phyloP scores from a whole-genome alignment of 1,140 invertebrate species.

The Hetaerina americana region DNA sequence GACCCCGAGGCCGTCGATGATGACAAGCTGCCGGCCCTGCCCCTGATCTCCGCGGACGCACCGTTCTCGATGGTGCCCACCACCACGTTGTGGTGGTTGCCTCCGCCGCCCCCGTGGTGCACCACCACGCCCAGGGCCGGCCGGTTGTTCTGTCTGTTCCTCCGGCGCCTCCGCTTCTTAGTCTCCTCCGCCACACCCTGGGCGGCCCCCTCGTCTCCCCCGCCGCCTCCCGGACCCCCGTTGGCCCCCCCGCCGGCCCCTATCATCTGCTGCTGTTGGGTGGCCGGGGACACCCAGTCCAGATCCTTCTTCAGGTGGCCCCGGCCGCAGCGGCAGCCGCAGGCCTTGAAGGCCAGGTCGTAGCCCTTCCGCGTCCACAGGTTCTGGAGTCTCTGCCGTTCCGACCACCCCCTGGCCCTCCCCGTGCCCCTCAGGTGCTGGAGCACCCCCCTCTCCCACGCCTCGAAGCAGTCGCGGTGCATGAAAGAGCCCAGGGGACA shows the following conservation, averaged over 20 bases:
- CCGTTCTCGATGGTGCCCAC: constrained; percentile 22
- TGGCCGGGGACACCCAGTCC: constrained; percentile 48
- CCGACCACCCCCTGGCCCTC: constrained; percentile 82
- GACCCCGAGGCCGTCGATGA: constrained; percentile 47
- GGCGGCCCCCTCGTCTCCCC: not conserved
- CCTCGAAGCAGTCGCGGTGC: constrained; percentile 90
- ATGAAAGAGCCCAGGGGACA: constrained; percentile 79
- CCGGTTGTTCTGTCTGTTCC: constrained; percentile 45
- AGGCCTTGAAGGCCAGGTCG: constrained; percentile 81
- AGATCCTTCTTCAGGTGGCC: constrained; percentile 90
- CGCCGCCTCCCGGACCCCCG: constrained; percentile 6
- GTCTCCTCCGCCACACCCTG: constrained; percentile 32
- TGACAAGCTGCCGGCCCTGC: constrained; percentile 44
- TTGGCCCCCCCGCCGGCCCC: constrained; percentile 25
- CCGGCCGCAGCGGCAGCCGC: constrained; percentile 73
- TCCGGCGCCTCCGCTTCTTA: constrained; percentile 60
- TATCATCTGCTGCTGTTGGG: constrained; percentile 35
- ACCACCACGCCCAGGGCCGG: constrained; percentile 37
- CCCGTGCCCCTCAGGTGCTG: constrained; percentile 80
- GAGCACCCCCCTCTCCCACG: constrained; percentile 70
- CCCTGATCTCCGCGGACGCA: constrained; percentile 17
- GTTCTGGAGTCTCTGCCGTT: constrained; percentile 84
- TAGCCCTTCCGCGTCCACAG: constrained; percentile 96
- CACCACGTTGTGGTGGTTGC: constrained; percentile 27
- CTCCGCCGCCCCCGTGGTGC: no score